Conservation (phyloP, 2,113 vertebrate genomes). For the Callipepla californica region DNA sequence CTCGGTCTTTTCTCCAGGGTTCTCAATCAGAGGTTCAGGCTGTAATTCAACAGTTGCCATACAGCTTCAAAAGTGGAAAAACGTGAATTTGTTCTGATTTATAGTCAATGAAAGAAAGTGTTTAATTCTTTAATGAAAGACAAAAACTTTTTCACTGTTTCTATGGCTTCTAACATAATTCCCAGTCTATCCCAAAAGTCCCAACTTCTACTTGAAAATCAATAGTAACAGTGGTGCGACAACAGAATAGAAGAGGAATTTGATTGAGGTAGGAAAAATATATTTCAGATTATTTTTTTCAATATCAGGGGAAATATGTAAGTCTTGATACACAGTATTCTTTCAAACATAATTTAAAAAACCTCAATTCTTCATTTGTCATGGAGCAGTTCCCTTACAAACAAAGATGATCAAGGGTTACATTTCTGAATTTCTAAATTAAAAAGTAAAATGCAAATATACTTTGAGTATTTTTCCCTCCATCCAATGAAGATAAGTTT, state of each 20-base stretch:
- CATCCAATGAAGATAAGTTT: background rate
- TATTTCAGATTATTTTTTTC: background rate
- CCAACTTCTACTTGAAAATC: background rate
- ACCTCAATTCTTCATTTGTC: background rate
- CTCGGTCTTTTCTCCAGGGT: no score
- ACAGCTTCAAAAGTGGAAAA: background rate
- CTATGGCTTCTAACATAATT: background rate
- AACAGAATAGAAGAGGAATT: background rate
- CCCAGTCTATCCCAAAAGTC: background rate
- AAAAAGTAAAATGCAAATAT: background rate
- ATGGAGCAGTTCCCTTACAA: background rate
- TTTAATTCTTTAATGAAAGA: background rate
- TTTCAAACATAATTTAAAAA: background rate
- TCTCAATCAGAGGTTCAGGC: no score
- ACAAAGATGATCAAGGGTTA: background rate
- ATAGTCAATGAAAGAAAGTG: background rate
- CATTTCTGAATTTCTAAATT: background rate
- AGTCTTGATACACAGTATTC: background rate
- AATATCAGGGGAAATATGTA: background rate
- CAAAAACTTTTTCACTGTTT: background rate
- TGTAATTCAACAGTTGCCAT: no score
- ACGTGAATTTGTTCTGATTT: background rate
- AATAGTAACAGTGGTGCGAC: background rate
- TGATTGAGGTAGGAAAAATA: background rate
- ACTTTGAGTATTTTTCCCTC: background rate